Evolutionary conservation across 2,113 vertebrate genomes (phyloP).

Genomic region (Alaudala cheleensis): DNA sequence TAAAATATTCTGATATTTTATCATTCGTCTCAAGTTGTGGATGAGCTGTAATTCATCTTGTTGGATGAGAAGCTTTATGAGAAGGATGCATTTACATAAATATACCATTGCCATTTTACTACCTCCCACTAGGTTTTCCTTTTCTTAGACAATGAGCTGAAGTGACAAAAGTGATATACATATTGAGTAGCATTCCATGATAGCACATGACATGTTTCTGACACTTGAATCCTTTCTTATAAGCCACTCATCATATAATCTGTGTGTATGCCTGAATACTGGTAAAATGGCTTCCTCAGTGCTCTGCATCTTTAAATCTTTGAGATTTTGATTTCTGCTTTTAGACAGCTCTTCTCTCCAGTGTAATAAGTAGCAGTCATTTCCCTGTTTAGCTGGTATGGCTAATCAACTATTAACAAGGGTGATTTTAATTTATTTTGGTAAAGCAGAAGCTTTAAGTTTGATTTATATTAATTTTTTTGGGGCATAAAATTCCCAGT

Average conservation of each 20-base stretch:
- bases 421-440: not conserved
- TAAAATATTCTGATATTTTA: not conserved
- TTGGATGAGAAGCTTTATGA: not conserved
- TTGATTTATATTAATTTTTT: constrained; percentile 26
- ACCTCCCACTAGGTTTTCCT: not conserved
- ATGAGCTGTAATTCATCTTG: not conserved
- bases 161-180: not conserved
- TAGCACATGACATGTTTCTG: not conserved
- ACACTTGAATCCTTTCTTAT: not conserved
- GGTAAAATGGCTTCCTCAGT: not conserved
- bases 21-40: not conserved
- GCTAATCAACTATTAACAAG: constrained; percentile 3
- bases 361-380: not conserved
- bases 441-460: not conserved
- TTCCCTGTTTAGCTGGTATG: not conserved
- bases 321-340: not conserved
- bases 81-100: not conserved
- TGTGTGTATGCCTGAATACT: not conserved
- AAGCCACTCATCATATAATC: not conserved
- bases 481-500: not conserved
- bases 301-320: not conserved
- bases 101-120: not conserved
- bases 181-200: not conserved
- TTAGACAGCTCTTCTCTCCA: not conserved
- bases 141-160: not conserved